Base-by-base conservation (phyloP, 2,888 invertebrate genomes). In the Tricholauxania praeusta region DNA sequence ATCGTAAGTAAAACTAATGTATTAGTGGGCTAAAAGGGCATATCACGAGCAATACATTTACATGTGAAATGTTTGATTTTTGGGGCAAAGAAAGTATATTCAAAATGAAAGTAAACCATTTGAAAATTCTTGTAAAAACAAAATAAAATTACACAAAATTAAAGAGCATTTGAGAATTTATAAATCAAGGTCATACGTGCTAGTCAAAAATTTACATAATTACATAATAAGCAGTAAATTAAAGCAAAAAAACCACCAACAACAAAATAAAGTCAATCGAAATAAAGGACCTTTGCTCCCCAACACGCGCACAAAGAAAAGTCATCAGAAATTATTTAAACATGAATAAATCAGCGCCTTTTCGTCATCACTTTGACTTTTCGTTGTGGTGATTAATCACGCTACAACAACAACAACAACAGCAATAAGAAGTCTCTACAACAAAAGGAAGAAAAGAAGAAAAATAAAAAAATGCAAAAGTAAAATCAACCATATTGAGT, bases 321-420 rank as follows among this genome's bases (percentile, higher is more conserved):
- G 47, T 59, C 22, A 69, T 59, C 32, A 62, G 49, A 60, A 51
- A 52, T 60, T 69, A 51, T 69, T 62, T 52, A 69, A 62, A 62
- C 32, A 12, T 14, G n/a, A 52, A 69, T 69, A 60, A 69, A 69
- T 69, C 69, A 62, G 60, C 66, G 66, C 28, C 39, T 32, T 12
- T 51, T 59, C 39, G 39, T 39, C 67, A 67, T 55, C 67, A 19
- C 32, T 22, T 19, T 55, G 47, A 19, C 52, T 32, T 39, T 55
- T 55, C 22, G 55, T 47, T 55, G 17, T 47, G 67, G 55, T 67
- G 55, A 67, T 67, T 67, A 67, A 67, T 67, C 67, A 67, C 55
- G 17, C 8, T 8, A 39, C 5, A 49, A 17, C 39, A 53, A 53
- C 19, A 52, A 12, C n/a, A 55, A 47, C 57, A 57, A n/a, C 39